phyloP scores from a whole-genome alignment of 2,888 invertebrate genomes.

The Euzetes globulus region DNA sequence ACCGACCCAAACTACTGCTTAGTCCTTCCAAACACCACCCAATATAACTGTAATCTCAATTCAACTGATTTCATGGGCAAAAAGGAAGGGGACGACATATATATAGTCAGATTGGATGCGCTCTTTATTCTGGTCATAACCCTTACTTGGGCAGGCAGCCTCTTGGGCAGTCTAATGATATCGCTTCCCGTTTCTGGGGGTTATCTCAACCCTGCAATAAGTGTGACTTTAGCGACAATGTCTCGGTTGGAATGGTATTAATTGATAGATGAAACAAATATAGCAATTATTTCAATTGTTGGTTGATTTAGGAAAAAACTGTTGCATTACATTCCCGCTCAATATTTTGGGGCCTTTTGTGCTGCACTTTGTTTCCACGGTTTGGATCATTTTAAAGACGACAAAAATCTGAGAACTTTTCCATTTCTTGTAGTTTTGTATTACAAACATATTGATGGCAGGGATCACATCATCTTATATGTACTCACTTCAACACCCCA shows the following conservation, averaged over 20 bases:
- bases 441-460: neutral
- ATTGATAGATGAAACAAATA: neutral
- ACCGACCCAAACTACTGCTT: neutral
- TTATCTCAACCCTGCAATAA: neutral
- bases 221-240: neutral
- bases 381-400: neutral
- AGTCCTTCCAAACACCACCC: neutral
- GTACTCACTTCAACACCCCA: neutral
- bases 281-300: neutral
- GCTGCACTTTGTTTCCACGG: neutral
- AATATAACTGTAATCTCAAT: neutral
- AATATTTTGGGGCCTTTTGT: neutral
- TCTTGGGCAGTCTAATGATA: neutral
- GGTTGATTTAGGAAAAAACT: neutral
- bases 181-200: neutral
- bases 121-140: neutral
- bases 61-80: neutral
- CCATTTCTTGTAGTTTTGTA: neutral
- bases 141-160: neutral
- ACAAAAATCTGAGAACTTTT: neutral
- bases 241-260: neutral
- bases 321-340: neutral
- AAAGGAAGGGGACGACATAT: neutral
- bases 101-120: neutral
- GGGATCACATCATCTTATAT: neutral